Evolutionary conservation across 2,113 vertebrate species (phyloP), one percentile per base, ranked within the genome.

Genomic region (Anhinga anhinga): DNA sequence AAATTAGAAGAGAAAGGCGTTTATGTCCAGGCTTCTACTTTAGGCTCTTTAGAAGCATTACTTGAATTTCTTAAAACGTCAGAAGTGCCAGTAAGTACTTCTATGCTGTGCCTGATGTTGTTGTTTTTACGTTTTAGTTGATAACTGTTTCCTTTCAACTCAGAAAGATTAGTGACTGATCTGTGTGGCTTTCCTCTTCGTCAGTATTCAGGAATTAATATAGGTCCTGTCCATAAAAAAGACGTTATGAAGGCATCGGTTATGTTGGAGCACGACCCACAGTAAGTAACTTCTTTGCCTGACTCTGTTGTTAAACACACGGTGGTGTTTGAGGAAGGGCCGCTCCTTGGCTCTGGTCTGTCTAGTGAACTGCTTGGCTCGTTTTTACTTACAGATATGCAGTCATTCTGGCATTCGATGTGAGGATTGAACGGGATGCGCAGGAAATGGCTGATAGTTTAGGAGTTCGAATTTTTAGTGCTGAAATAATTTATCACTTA

Each of bases 1-100:
- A 99, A 99, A 59, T 98, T 99, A 95, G 99, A 99, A 98, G 99
- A 99, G 95, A 99, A 99, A 65, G 99, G 99, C 7, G 99, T 99
- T 50, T 99, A 99, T 59, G 99, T 99, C 42, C 99, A 99, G 97
- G 99, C 99, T 13, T 99, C 99, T 30, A 99, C 99, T 3, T 96
- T 99, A 89, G 99, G 99, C 18, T 99, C 99, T 26, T 98, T 99
- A 96, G 99, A 99, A 97, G 99, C 99, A 50, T 98, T 99, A 94
- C 98, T 99, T 88, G 99, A 99, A 98, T 99, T 99, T 97, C 98
- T 99, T 62, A 98, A 99, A 86, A 99, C 99, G 0, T 99, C 99
- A 44, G 99, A 99, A 98, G 99, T 99, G 95, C 99, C 99, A 94
- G 99, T 99, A 98, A 98, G 99, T 98, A 95, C 63, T 29, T 11